Conservation (phyloP, 1,140 invertebrate genomes). For the Mercenaria mercenaria region DNA sequence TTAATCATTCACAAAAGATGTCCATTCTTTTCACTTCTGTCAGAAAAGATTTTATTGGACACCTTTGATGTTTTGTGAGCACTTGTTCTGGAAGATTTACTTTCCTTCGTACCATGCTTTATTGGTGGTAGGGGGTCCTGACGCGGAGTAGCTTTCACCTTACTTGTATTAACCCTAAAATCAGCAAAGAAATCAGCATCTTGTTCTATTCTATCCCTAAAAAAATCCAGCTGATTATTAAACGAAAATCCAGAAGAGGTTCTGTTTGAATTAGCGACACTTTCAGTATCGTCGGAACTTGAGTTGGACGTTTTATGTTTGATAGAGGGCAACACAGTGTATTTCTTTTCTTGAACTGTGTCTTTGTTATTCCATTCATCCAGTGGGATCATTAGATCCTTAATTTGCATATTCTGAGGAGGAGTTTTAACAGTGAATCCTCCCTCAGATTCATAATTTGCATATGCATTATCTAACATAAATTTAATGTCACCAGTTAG, state of each 20-base stretch:
- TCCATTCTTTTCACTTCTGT: neutral
- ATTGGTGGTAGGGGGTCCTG: constrained; percentile 72
- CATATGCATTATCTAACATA: constrained; percentile 56
- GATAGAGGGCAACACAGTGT: constrained; percentile 77
- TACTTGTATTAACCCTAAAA: constrained; percentile 73
- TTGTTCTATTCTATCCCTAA: constrained; percentile 75
- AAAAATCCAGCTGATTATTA: constrained; percentile 77
- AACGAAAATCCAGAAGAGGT: constrained; percentile 34
- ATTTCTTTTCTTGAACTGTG: constrained; percentile 74
- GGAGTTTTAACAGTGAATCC: constrained; percentile 53
- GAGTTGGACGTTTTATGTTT: neutral
- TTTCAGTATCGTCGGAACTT: neutral
- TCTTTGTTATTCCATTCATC: constrained; percentile 64
- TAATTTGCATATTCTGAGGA: constrained; percentile 59
- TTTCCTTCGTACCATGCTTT: constrained; percentile 44
- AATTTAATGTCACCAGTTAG: constrained; percentile 52
- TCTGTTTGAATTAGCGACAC: neutral
- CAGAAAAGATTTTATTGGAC: neutral
- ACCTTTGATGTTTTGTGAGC: neutral
- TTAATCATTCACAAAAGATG: neutral
- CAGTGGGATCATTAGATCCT: constrained; percentile 72
- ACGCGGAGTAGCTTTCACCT: constrained; percentile 70
- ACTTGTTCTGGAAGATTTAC: neutral
- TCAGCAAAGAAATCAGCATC: constrained; percentile 80
- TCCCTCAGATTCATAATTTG: constrained; percentile 43